Percentiles rank a stretch among this genome's conserved stretches.
Conservation (phyloP, 2,113 vertebrate species). For the Oreochromis aureus region DNA sequence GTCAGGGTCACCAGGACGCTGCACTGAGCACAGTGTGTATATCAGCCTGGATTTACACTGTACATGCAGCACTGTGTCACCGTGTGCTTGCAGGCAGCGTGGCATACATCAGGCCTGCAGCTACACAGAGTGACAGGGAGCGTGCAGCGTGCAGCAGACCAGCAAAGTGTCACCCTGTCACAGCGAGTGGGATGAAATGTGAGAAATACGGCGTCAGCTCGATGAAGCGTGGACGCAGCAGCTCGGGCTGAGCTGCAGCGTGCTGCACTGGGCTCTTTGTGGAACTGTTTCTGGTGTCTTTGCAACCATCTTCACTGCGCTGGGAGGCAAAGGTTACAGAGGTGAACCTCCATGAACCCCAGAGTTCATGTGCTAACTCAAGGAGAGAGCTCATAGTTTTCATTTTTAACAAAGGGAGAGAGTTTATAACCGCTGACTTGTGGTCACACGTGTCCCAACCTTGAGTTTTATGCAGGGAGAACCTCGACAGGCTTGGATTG, state of each 20-base stretch:
- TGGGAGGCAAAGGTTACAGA: not conserved
- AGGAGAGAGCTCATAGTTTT: not conserved
- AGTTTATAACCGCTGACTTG: not conserved
- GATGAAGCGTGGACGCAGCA: not conserved
- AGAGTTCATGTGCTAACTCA: not conserved
- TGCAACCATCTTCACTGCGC: not conserved
- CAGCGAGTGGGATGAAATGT: not conserved
- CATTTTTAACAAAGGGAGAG: not conserved
- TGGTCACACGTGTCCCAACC: not conserved
- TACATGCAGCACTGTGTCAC: not conserved
- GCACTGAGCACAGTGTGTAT: not conserved
- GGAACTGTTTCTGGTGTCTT: not conserved
- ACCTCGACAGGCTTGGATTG: not conserved
- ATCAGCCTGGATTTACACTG: not conserved
- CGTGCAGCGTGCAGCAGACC: not conserved
- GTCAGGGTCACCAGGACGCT: not conserved
- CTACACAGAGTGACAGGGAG: not conserved
- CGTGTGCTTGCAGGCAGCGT: not conserved
- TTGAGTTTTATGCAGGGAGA: not conserved
- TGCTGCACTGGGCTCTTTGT: not conserved
- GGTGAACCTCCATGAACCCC: not conserved
- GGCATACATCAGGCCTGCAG: conserved; percentile 1
- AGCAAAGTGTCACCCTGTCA: conserved; percentile 19
- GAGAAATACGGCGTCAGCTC: not conserved
- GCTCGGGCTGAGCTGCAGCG: not conserved